Evolutionary conservation across 2,797 vertebrate species (phyloP), one percentile per base, ranked within the genome.

Genomic region (Capromys pilorides): DNA sequence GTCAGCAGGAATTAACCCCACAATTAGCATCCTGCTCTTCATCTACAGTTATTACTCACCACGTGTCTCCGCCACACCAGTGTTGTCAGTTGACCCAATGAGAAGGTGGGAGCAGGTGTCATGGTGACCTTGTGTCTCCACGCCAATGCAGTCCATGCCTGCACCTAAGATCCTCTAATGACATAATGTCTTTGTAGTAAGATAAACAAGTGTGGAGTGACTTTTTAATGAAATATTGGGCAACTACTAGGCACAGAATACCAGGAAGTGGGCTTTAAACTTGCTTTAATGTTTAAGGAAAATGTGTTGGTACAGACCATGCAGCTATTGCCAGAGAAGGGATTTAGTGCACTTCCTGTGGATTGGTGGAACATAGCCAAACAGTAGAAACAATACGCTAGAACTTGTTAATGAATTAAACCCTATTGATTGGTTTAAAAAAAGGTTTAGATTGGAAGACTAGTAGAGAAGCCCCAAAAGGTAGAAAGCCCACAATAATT

Each of bases 401-500:
- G 86, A 94, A 78, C 92, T 95, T 96, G 96, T 98, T 98, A 98
- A 97, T 97, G 97, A 98, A 98, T 97, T 97, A 97, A 97, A 94
- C 61, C 26, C 61, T 97, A 98, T 97, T n/a, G 97, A 98, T 97
- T 97, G 93, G 95, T 95, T 67, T 91, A 94, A 94, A 95, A 96
- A 97, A 95, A 95, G 59, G 79, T 92, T 98, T 87, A 97, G 96
- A 97, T 95, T 84, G 3, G 10, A 96, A 96, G 96, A 98, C 95
- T 90, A 97, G 95, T 88, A 97, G 94, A 97, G 95, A 97, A 97
- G 33, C 83, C 92, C 97, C 96, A 95, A 97, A 96, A 98, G 97
- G 97, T 98, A 77, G 79, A 97, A 98, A 98, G 86, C 96, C 89
- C 86, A 94, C 96, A 97, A 96, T 98, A 98, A 98, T 98, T 98